Base-by-base conservation (phyloP, 1,140 invertebrate species). In the Drosophila willistoni region DNA sequence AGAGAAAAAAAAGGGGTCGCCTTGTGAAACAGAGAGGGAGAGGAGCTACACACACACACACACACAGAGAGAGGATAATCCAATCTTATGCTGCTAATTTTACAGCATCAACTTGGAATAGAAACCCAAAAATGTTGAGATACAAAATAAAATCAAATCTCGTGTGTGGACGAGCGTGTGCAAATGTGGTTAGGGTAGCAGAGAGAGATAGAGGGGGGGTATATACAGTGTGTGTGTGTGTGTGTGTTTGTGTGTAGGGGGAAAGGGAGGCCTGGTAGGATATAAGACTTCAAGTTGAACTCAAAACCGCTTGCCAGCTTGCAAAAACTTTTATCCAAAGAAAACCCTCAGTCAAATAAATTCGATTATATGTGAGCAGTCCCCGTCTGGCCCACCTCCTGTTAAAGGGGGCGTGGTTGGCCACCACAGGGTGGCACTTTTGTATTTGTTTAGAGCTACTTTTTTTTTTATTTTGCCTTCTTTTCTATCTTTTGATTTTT, bases 21-120 rank as follows among this genome's bases (percentile, higher is more conserved):
- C 63, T 36, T 56, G 12, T 36, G 57, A 22, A 51, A 42, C 59
- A 64, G 62, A 71, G 70, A 63, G 77, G 65, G 39, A 39, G 36
- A 39, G 36, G 66, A 66, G 63, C 63, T 29, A 68, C 66, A 36
- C n/a, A 64, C 63, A 36, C n/a, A 60, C 44, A 68, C 34, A 36
- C 9, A 36, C 34, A 59, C 76, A 81, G 71, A 89, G 44, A 83
- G 5, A 78, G 78, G 84, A 89, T 89, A 89, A 89, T 89, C 84
- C 84, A 89, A 89, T 89, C 84, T 84, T 89, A 84, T 89, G 80
- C 80, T 89, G 84, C 84, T 89, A 89, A 89, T 89, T 89, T 89
- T 83, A 84, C 81, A 85, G 81, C 80, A 84, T 65, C 72, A 83
- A 68, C 55, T 67, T 71, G 64, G 25, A 57, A 69, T 69, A 69